Percentiles rank a stretch among this genome's conserved stretches.
phyloP scores from a whole-genome alignment of 2,888 invertebrate species.

The Latheticus oryzae region DNA sequence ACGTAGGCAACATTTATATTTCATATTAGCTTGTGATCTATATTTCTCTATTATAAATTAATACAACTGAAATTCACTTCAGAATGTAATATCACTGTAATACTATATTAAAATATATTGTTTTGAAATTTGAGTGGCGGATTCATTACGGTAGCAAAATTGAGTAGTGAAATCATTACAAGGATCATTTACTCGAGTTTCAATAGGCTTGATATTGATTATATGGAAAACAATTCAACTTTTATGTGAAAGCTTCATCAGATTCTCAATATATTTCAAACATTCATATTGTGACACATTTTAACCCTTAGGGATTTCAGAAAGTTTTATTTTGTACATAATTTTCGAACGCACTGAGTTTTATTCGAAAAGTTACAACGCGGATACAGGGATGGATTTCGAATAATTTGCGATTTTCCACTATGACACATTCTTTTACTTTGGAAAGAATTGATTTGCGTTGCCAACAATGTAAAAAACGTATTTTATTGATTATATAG shows the following conservation, averaged over 20 bases:
- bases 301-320: neutral
- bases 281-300: conserved; percentile 5
- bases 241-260: neutral
- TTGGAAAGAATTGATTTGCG: no score
- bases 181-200: conserved; percentile 13
- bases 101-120: conserved; percentile 11
- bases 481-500: no score
- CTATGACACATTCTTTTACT: no score
- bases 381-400: neutral
- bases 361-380: conserved; percentile 7
- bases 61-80: conserved; percentile 7
- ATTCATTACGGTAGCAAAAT: conserved; percentile 10
- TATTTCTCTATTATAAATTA: conserved; percentile 20
- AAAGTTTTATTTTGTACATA: conserved; percentile 2
- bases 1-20: conserved; percentile 19
- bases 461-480: no score
- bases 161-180: conserved; percentile 15
- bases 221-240: conserved; percentile 4
- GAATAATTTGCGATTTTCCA: neutral
- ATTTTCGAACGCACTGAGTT: neutral
- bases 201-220: conserved; percentile 1
- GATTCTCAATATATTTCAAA: neutral
- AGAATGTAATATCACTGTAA: conserved; percentile 1
- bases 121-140: conserved; percentile 14
- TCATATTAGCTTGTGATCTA: conserved; percentile 18